phyloP scores from a whole-genome alignment of 2,797 vertebrate species.

The Oryzias sinensis region DNA sequence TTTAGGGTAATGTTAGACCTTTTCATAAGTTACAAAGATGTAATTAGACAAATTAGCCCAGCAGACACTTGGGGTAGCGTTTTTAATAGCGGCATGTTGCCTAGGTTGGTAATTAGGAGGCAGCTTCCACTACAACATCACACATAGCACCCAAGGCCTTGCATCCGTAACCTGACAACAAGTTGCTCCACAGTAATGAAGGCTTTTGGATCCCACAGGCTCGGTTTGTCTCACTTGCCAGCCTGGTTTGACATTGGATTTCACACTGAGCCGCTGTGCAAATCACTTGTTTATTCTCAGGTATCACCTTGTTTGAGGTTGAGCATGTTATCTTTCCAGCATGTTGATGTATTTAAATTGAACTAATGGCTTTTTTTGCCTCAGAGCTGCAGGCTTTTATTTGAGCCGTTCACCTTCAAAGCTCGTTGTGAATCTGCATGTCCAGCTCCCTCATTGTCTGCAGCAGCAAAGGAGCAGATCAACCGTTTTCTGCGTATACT shows the following conservation, averaged over 20 bases:
- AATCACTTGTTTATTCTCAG: constrained; percentile 52
- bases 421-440: constrained; percentile 62
- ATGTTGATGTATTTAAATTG: constrained; percentile 64
- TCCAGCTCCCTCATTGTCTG: constrained; percentile 66
- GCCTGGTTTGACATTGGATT: constrained; percentile 61
- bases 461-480: constrained; percentile 63
- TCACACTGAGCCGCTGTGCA: constrained; percentile 56
- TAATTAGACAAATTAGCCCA: constrained; percentile 80
- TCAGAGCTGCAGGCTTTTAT: constrained; percentile 67
- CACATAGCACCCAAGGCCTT: constrained; percentile 66
- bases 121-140: constrained; percentile 69
- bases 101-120: constrained; percentile 75
- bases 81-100: constrained; percentile 73
- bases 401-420: constrained; percentile 74
- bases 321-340: constrained; percentile 37
- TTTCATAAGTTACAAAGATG: constrained; percentile 79
- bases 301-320: constrained; percentile 53
- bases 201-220: constrained; percentile 65
- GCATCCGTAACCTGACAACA: constrained; percentile 71
- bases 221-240: constrained; percentile 58
- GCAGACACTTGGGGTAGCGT: constrained; percentile 71
- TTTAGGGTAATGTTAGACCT: constrained; percentile 71
- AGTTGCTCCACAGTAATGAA: constrained; percentile 66
- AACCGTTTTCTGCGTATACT: constrained; percentile 66
- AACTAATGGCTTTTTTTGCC: constrained; percentile 53